Conservation (phyloP, 2,888 invertebrate species). For the Cephus nigrinus region DNA sequence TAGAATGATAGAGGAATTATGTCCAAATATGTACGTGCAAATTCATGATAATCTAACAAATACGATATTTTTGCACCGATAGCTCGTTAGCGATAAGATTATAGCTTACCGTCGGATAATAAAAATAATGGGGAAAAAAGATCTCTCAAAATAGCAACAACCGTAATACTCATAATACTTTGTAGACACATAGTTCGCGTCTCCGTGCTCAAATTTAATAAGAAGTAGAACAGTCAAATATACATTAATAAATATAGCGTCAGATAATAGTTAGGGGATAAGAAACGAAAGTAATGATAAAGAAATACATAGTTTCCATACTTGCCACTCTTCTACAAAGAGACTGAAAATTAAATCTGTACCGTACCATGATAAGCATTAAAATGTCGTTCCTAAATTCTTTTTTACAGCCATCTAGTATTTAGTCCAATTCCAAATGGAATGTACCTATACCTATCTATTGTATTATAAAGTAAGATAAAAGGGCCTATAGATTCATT, state of each 20-base stretch:
- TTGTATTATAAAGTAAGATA: not conserved
- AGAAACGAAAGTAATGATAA: not conserved
- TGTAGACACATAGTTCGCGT: not conserved
- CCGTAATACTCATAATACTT: not conserved
- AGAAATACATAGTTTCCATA: not conserved
- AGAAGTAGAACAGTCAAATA: not conserved
- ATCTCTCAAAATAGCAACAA: not conserved
- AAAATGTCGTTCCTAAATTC: not conserved
- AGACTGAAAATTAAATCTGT: not conserved
- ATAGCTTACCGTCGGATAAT: not conserved
- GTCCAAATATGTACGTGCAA: slow-evolving; percentile 18
- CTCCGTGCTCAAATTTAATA: not conserved
- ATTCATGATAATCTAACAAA: slow-evolving; percentile 50
- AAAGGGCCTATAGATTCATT: not conserved
- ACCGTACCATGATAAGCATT: not conserved
- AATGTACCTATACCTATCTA: not conserved
- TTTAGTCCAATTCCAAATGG: not conserved
- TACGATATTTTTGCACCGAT: slow-evolving; percentile 63
- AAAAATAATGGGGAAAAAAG: not conserved
- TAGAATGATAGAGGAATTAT: slow-evolving; percentile 4
- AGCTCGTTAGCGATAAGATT: slow-evolving; percentile 29
- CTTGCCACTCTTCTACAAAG: not conserved
- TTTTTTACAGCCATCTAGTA: not conserved
- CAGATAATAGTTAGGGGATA: not conserved
- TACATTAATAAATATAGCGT: not conserved